phyloP scores from a whole-genome alignment of 2,113 vertebrate species.

The Phrynocephalus versicolor region DNA sequence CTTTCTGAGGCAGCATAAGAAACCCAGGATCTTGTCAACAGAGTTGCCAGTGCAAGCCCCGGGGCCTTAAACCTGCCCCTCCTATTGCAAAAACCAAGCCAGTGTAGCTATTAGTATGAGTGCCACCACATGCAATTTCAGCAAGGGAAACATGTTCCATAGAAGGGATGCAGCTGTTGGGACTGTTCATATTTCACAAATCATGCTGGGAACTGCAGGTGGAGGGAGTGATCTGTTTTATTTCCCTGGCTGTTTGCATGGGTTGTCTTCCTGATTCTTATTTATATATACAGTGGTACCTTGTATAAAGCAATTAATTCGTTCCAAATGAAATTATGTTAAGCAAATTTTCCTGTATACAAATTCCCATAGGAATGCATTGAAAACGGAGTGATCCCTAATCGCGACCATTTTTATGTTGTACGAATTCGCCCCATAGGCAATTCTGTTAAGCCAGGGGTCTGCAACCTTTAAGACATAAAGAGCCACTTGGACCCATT shows the following conservation, averaged over 20 bases:
- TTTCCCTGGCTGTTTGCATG: neutral
- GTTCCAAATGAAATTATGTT: too few relatives aligned
- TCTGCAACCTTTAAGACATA: too few relatives aligned
- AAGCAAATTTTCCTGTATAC: too few relatives aligned
- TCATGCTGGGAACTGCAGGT: neutral
- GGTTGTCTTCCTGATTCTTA: neutral
- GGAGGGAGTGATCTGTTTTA: neutral
- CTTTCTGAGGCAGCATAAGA: neutral
- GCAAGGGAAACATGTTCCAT: neutral
- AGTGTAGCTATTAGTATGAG: neutral
- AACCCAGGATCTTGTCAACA: neutral
- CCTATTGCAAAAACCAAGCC: neutral
- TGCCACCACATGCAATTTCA: neutral
- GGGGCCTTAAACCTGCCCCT: neutral
- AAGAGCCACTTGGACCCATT: too few relatives aligned
- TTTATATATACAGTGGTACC: too few relatives aligned
- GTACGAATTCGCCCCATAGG: too few relatives aligned
- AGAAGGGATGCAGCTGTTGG: too few relatives aligned
- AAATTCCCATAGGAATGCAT: too few relatives aligned
- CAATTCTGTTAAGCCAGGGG: too few relatives aligned
- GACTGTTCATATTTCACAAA: neutral
- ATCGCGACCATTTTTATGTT: too few relatives aligned
- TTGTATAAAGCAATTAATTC: too few relatives aligned
- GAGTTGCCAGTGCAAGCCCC: neutral
- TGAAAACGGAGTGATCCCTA: too few relatives aligned